phyloP scores from a whole-genome alignment of 2,797 vertebrate species.

The Fistularia tabacaria region DNA sequence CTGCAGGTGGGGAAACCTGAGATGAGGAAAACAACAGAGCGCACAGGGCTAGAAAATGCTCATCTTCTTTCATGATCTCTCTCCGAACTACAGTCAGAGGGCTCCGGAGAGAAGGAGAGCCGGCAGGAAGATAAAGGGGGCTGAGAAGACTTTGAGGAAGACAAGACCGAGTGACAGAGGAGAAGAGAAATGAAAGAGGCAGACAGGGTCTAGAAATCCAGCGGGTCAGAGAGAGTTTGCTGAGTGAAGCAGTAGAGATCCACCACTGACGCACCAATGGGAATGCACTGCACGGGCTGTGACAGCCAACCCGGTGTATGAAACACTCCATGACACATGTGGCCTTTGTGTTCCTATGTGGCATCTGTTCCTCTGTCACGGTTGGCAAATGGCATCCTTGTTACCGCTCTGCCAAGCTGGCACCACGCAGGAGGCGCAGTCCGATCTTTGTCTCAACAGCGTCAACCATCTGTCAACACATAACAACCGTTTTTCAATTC shows the following conservation, averaged over 20 bases:
- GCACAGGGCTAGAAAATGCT: slow-evolving; percentile 51
- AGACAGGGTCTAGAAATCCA: slow-evolving; percentile 52
- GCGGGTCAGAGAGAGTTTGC: slow-evolving; percentile 51
- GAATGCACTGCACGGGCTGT: slow-evolving; percentile 31
- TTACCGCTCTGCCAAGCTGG: slow-evolving; percentile 19
- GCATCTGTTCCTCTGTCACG: slow-evolving; percentile 53
- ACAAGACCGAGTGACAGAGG: slow-evolving; percentile 48
- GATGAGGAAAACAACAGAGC: slow-evolving; percentile 16
- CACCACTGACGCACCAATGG: slow-evolving; percentile 1
- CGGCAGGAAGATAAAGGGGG: slow-evolving; percentile 24
- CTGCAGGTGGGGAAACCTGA: slow-evolving; percentile 47
- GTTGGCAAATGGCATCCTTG: slow-evolving; percentile 40
- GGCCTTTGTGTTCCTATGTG: slow-evolving; percentile 42
- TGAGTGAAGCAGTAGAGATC: slow-evolving; percentile 28
- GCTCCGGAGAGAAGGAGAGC: slow-evolving; percentile 9
- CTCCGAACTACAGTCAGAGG: slow-evolving; percentile 38
- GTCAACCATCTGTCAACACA: slow-evolving; percentile 53
- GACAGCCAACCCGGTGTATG: slow-evolving; percentile 49
- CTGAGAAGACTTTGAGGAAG: slow-evolving; percentile 31
- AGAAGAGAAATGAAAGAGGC: slow-evolving; percentile 39
- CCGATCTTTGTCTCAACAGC: slow-evolving; percentile 46
- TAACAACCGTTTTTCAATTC: slow-evolving; percentile 29
- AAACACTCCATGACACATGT: slow-evolving; percentile 55
- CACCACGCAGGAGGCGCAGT: slow-evolving; percentile 40
- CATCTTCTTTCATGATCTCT: slow-evolving; percentile 53